Conservation (phyloP, 2,888 invertebrate genomes). For the Caenorhabditis auriculariae region DNA sequence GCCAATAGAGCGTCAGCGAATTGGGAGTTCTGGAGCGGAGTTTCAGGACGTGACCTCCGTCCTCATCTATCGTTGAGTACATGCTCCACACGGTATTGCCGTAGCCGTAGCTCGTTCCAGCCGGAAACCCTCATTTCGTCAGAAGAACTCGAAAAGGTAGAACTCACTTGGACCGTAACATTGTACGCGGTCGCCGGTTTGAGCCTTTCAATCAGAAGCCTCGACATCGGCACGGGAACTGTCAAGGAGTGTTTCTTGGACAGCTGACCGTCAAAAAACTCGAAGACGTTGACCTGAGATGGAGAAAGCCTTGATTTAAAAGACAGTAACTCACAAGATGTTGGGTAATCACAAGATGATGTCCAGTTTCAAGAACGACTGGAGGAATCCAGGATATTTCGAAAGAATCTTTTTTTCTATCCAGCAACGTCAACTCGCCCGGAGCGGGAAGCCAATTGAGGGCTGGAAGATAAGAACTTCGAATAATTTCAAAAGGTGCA, state of each 20-base stretch:
- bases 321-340: slow-evolving; percentile 29
- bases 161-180: slow-evolving; percentile 40
- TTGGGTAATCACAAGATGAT: slow-evolving; percentile 42
- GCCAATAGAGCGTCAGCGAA: slow-evolving; percentile 44
- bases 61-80: slow-evolving; percentile 32
- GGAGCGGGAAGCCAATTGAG: slow-evolving; percentile 47
- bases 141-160: background rate
- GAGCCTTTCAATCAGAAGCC: slow-evolving; percentile 26
- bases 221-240: slow-evolving; percentile 40
- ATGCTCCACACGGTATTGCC: slow-evolving; percentile 45
- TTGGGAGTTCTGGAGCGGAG: slow-evolving; percentile 39
- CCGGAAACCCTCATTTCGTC: slow-evolving; percentile 15
- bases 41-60: slow-evolving; percentile 30
- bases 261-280: slow-evolving; percentile 10
- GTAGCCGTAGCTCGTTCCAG: slow-evolving; percentile 50
- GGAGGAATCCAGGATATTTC: slow-evolving; percentile 47
- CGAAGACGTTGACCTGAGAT: slow-evolving; percentile 43
- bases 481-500: background rate
- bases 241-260: slow-evolving; percentile 29
- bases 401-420: slow-evolving; percentile 34
- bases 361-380: slow-evolving; percentile 32
- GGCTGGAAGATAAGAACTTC: slow-evolving; percentile 18
- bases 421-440: slow-evolving; percentile 35
- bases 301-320: background rate
- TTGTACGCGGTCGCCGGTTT: slow-evolving; percentile 43